Evolutionary conservation across 2,113 vertebrate genomes (phyloP).

Genomic region (Dendrocopos noguchii): DNA sequence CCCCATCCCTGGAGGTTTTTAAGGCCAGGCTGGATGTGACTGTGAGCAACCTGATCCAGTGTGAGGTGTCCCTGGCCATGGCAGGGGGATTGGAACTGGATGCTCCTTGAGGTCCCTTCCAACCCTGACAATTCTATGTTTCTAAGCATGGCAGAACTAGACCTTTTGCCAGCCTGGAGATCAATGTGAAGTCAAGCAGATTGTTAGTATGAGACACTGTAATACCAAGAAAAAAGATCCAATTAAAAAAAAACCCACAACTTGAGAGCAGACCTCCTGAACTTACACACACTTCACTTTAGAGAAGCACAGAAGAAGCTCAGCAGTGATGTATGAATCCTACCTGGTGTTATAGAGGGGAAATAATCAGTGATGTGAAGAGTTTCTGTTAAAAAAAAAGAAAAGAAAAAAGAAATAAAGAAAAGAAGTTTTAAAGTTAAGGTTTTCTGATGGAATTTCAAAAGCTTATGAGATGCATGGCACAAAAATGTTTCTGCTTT

Average conservation of each 20-base stretch:
- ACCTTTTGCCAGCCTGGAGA: background rate
- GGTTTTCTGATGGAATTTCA: background rate
- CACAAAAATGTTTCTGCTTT: background rate
- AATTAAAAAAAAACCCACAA: background rate
- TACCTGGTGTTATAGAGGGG: slow-evolving; percentile 20
- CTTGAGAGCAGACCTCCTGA: background rate
- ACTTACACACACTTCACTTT: background rate
- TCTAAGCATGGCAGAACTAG: background rate
- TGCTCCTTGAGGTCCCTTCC: too few relatives aligned
- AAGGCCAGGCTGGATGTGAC: too few relatives aligned
- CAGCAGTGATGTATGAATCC: background rate
- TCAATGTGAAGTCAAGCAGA: background rate
- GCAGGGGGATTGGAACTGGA: too few relatives aligned
- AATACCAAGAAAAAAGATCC: background rate
- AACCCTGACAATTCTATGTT: too few relatives aligned
- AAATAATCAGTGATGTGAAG: background rate
- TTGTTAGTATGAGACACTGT: background rate
- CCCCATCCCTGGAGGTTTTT: too few relatives aligned
- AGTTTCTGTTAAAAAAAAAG: background rate
- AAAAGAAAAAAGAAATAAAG: background rate
- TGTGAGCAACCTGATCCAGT: too few relatives aligned
- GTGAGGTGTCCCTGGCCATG: too few relatives aligned
- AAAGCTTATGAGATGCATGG: background rate
- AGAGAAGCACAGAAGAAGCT: background rate
- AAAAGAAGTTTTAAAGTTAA: background rate